Percentiles rank a stretch among this genome's conserved stretches.
These are phyloP conservation scores for Carpatolechia fugitivella DNA, from an alignment of 2,888 invertebrate genomes.

Conservation along the genomic window DNA sequence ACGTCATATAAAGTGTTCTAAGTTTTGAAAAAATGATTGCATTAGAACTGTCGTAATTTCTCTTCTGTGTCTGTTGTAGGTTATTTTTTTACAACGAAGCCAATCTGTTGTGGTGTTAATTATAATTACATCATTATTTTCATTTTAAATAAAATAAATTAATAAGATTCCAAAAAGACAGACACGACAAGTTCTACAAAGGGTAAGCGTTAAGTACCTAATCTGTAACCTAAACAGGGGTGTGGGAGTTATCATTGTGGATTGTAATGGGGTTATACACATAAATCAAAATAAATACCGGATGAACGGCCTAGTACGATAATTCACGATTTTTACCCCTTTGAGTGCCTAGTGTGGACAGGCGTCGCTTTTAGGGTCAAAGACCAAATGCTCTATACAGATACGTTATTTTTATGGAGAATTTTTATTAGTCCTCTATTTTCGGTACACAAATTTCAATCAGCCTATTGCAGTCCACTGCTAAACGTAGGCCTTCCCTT, in stretches of 20 bases:
- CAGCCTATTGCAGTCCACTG: too few relatives aligned
- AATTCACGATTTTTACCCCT: conserved; percentile 70
- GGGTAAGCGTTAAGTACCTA: conserved; percentile 14
- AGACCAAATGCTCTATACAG: not conserved
- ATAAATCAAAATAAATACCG: conserved; percentile 64
- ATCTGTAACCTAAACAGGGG: conserved; percentile 14
- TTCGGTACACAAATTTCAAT: too few relatives aligned
- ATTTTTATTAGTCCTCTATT: too few relatives aligned
- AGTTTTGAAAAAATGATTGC: too few relatives aligned
- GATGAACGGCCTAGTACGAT: conserved; percentile 45
- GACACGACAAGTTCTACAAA: not conserved
- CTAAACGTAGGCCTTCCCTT: too few relatives aligned
- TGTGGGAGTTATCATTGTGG: conserved; percentile 24
- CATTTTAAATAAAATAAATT: not conserved
- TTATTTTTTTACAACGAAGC: too few relatives aligned
- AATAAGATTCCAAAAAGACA: not conserved
- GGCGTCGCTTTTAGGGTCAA: not conserved
- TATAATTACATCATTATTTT: too few relatives aligned
- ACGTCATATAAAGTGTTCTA: too few relatives aligned
- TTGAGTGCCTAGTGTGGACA: conserved; percentile 15
- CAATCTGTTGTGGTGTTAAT: too few relatives aligned
- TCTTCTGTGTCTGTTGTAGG: too few relatives aligned
- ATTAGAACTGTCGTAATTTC: too few relatives aligned
- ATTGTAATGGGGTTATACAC: conserved; percentile 39
- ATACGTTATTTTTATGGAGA: not conserved